Percentiles rank a stretch among this genome's conserved stretches.
Evolutionary conservation across 1,140 invertebrate species (phyloP).

Genomic region (Onthophagus taurus): DNA sequence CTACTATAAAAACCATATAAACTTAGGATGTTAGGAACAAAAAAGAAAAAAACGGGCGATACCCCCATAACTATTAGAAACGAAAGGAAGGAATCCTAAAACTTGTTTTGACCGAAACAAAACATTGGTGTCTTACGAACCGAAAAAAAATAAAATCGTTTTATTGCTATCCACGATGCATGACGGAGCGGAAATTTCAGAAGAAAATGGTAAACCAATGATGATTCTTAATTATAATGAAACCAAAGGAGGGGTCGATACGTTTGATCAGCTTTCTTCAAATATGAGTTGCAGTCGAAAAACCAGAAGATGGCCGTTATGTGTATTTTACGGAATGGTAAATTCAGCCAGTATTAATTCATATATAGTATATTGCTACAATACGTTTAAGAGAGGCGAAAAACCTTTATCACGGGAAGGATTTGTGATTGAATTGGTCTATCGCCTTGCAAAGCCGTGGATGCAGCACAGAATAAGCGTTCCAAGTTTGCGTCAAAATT

Average conservation of each 20-base stretch:
- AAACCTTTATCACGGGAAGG: slow-evolving; percentile 7
- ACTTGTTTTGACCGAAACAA: slow-evolving; percentile 9
- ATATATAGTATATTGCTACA: background rate
- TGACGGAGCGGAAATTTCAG: background rate
- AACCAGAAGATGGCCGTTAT: slow-evolving; percentile 8
- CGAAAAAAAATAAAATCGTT: slow-evolving; percentile 9
- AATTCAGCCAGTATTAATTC: slow-evolving; percentile 4
- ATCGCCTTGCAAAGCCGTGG: slow-evolving; percentile 1
- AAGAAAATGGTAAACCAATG: slow-evolving; percentile 4
- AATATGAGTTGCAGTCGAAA: slow-evolving; percentile 5
- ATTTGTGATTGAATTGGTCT: slow-evolving; percentile 3
- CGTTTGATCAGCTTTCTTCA: slow-evolving; percentile 6
- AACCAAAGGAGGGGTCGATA: slow-evolving; percentile 9
- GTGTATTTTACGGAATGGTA: slow-evolving; percentile 6
- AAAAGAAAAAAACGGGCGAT: slow-evolving; percentile 4
- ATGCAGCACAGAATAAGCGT: slow-evolving; percentile 1
- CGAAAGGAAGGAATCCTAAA: background rate
- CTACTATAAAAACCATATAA: slow-evolving; percentile 11
- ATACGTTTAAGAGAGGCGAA: slow-evolving; percentile 4
- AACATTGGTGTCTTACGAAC: slow-evolving; percentile 5
- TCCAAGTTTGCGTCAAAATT: slow-evolving; percentile 5
- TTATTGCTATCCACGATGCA: slow-evolving; percentile 3
- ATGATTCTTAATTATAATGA: slow-evolving; percentile 3
- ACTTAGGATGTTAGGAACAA: slow-evolving; percentile 1
- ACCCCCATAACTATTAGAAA: background rate